Percentiles rank a stretch among this genome's conserved stretches.
These are phyloP conservation scores for Henricia sp. DNA, from an alignment of 53 echinoderm and acorn worm genomes.

Conservation along the genomic window DNA sequence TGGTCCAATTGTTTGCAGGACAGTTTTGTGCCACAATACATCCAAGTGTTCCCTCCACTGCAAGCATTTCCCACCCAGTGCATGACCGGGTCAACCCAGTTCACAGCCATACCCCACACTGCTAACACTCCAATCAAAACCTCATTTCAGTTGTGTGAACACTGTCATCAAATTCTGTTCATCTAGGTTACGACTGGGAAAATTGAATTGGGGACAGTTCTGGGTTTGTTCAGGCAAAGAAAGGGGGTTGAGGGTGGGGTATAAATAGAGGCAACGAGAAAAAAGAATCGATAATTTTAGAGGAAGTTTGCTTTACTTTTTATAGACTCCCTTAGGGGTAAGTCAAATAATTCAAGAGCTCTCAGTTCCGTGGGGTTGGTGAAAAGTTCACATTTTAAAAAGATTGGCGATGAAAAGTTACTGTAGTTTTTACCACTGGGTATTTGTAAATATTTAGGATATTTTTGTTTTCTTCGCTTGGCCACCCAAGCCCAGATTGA, in stretches of 20 bases:
- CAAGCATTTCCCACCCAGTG: no score
- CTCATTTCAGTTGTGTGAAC: neutral
- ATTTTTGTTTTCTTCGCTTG: neutral
- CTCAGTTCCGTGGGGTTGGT: neutral
- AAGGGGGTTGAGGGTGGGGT: conserved; percentile 5
- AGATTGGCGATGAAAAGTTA: neutral
- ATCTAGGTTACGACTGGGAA: neutral
- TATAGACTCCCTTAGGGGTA: conserved; percentile 11
- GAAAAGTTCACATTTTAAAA: conserved; percentile 22
- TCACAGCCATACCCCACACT: neutral
- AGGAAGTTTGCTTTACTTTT: conserved; percentile 20
- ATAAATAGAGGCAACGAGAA: no score
- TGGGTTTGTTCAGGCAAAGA: neutral
- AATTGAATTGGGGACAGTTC: neutral
- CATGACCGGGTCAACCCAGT: neutral
- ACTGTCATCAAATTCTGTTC: neutral
- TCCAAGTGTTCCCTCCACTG: no score
- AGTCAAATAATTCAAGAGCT: conserved; percentile 17
- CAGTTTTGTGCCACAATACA: no score
- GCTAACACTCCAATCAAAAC: neutral
- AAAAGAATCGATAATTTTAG: neutral
- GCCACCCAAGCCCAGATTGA: no score
- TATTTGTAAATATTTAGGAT: conserved; percentile 31
- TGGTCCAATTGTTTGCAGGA: no score
- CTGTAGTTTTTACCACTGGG: neutral